Base-by-base conservation (phyloP, 2,888 invertebrate species). In the Hydriomena furcata region DNA sequence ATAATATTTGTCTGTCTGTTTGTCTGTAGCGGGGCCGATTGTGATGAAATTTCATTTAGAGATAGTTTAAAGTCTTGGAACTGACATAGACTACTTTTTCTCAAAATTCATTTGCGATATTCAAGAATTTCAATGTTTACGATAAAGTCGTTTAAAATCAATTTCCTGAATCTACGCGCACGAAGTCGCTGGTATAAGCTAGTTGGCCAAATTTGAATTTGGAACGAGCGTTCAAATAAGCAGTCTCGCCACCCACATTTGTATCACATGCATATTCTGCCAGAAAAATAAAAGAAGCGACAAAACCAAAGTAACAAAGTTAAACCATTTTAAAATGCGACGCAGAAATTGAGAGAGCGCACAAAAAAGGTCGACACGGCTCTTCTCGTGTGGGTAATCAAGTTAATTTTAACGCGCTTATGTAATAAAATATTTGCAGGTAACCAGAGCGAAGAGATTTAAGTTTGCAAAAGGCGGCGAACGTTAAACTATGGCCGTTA, bases 391-490 rank as follows among this genome's bases (percentile, higher is more conserved):
- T 56, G 58, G 59, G 54, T 76, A 76, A 78, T 63, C 57, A 70
- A 73, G 70, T 76, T 74, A 79, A 74, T 68, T 55, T 65, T 71
- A 76, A 76, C 71, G 63, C 68, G 74, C 65, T 79, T 73, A 73
- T 17, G 55, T 52, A 70, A 78, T 80, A 79, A 79, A 81, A 82
- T 82, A 82, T 82, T 73, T 72, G 65, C 61, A 55, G 66, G 66
- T 61, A 65, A 63, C 43, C 55, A 30, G 66, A 66, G 67, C 12
- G 20, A 6, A 13, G 13, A 40, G 30, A 12, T 11, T 23, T 8
- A 10, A n/a, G 31, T 31, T 32, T 23, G 8, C 7, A 1, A 24
- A 12, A 21, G 5, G 11, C 30, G 20, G 11, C n/a, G n/a, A 23
- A 31, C 40, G 30, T 4, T 11, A 11, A n/a, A n/a, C n/a, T 28